Base-by-base conservation (phyloP, 1,140 invertebrate species). In the Pseudomyrmex flavicornis region DNA sequence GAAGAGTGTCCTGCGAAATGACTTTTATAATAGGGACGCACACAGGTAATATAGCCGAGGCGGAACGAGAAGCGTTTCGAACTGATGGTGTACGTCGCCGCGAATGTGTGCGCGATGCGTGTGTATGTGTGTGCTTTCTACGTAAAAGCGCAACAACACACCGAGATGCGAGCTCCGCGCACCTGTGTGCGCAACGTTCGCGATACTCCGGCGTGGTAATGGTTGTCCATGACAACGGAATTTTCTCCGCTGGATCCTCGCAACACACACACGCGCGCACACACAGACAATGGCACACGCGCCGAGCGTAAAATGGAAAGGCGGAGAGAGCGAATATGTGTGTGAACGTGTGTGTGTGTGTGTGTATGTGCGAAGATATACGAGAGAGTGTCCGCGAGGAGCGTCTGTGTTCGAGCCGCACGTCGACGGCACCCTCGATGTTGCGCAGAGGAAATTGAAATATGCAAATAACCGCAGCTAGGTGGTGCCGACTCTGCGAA, bases 11-110 rank as follows among this genome's bases (percentile, higher is more conserved):
- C 85, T 85, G 84, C 87, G 87, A 91, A 92, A 92, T 92, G 86
- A 92, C 90, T 93, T 93, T 92, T 92, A 91, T 92, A 93, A 93
- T 91, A 88, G 91, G 85, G 90, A 83, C 85, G 86, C 88, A 83
- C 85, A 85, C 88, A 85, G 87, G 87, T 90, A 88, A 91, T 90
- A 87, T 83, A 86, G 69, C 83, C 66, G 76, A 65, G 73, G 54
- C 35, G 52, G 80, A 85, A 83, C 79, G 69, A 77, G 52, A 84
- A 84, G 83, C 76, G 79, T 83, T 85, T 69, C 59, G 63, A 82
- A 77, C 63, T 73, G 75, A 74, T 77, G 58, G 52, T 35, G 35
- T 72, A 80, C 76, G 59, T 7, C 17, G 63, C 1, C 20, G 10
- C 1, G 1, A 56, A 2, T 9, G 7, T 69, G 65, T 61, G 54